Conservation (phyloP, 23 tunicate species). For the Pegea sp. region DNA sequence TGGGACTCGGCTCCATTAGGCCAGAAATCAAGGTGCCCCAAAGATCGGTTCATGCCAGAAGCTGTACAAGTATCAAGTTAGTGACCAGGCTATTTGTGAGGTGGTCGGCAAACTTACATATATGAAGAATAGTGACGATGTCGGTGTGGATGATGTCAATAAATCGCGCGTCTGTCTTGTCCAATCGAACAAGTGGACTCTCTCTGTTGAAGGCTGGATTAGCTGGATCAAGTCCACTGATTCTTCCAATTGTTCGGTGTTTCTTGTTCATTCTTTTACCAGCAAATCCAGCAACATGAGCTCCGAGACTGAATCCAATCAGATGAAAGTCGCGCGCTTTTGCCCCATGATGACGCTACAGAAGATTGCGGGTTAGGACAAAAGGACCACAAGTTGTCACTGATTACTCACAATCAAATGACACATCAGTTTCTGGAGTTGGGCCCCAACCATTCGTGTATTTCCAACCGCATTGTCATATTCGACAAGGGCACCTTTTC, state of each 20-base stretch:
- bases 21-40: constrained; percentile 76
- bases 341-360: constrained; percentile 20
- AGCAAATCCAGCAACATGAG: constrained; percentile 94
- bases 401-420: constrained; percentile 29
- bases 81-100: background rate
- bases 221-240: constrained; percentile 85
- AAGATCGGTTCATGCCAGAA: constrained; percentile 49
- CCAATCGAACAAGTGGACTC: constrained; percentile 42
- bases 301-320: constrained; percentile 88
- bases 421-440: constrained; percentile 39
- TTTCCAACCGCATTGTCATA: constrained; percentile 76
- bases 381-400: background rate
- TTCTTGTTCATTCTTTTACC: constrained; percentile 40
- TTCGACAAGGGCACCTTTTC: constrained; percentile 41
- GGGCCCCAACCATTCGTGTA: constrained; percentile 69
- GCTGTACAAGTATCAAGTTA: constrained; percentile 15
- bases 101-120: constrained; percentile 21
- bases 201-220: constrained; percentile 72
- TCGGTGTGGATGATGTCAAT: constrained; percentile 89
- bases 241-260: constrained; percentile 29
- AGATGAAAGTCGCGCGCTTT: constrained; percentile 46
- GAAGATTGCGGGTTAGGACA: background rate
- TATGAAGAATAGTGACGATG: constrained; percentile 31
- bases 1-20: constrained; percentile 82
- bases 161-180: constrained; percentile 55